Evolutionary conservation across 2,113 vertebrate species (phyloP).

Genomic region (Dromiciops gliroides): DNA sequence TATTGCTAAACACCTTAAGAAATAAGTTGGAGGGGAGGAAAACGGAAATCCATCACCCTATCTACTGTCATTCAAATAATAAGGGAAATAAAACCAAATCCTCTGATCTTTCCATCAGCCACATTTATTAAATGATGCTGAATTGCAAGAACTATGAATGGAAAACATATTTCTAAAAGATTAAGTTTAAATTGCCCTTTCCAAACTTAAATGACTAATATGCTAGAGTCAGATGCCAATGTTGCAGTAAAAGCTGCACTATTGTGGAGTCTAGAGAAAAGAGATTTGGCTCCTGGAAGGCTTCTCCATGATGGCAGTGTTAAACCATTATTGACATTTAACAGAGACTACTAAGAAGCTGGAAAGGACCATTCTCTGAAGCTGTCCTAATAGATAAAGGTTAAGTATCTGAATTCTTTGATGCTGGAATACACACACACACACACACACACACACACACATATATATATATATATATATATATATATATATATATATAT

Average conservation of each 20-base stretch:
- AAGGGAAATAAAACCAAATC: not conserved
- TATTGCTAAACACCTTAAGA: not conserved
- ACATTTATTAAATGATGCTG: not conserved
- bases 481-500: too few relatives aligned
- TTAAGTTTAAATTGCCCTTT: not conserved
- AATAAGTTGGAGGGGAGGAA: not conserved
- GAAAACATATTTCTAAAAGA: slow-evolving; percentile 11
- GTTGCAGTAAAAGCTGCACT: not conserved
- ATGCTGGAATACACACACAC: slow-evolving; percentile 23
- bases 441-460: too few relatives aligned
- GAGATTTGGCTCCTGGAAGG: not conserved
- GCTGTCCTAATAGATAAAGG: slow-evolving; percentile 7
- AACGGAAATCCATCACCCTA: not conserved
- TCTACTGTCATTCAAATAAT: not conserved
- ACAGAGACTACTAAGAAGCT: not conserved
- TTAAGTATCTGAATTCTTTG: slow-evolving; percentile 2
- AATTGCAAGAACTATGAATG: not conserved
- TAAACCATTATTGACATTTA: slow-evolving; percentile 40
- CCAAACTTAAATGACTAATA: not conserved
- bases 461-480: too few relatives aligned
- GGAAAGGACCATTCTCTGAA: slow-evolving; percentile 7
- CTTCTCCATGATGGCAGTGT: not conserved
- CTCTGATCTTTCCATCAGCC: not conserved
- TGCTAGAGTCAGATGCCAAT: not conserved
- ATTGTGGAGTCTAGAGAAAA: not conserved